Conservation (phyloP, 2,888 invertebrate genomes). For the Agrenia bidenticulata region DNA sequence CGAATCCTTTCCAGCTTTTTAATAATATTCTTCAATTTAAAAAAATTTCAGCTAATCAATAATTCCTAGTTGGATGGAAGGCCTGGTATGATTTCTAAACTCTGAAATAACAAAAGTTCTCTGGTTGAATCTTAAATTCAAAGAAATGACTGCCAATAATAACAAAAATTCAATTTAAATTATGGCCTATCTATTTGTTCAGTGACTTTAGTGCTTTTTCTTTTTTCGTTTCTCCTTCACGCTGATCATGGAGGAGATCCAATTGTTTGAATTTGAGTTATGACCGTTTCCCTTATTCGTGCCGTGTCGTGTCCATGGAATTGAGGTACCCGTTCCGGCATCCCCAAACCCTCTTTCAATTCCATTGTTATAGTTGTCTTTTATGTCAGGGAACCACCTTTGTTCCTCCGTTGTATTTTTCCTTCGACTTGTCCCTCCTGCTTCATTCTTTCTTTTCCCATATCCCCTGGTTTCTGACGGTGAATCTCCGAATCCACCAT, state of each 20-base stretch:
- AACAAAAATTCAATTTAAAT: not conserved
- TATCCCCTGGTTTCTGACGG: slow-evolving; percentile 15
- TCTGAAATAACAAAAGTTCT: too few relatives aligned
- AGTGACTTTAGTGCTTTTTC: slow-evolving; percentile 45
- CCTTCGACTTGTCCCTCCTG: not conserved
- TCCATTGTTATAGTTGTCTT: too few relatives aligned
- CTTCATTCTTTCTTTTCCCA: slow-evolving; percentile 3
- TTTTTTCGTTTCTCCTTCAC: slow-evolving; percentile 50
- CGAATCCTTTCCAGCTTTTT: too few relatives aligned
- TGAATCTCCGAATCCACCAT: slow-evolving; percentile 20
- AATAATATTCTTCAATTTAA: too few relatives aligned
- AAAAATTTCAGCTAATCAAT: too few relatives aligned
- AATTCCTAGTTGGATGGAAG: too few relatives aligned
- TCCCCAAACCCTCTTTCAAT: too few relatives aligned
- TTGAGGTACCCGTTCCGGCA: too few relatives aligned
- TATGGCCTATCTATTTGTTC: not conserved
- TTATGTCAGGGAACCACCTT: too few relatives aligned
- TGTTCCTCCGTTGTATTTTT: too few relatives aligned
- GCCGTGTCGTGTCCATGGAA: not conserved
- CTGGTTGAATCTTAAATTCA: too few relatives aligned
- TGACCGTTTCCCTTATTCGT: slow-evolving; percentile 7
- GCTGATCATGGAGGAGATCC: slow-evolving; percentile 42
- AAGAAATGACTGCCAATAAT: not conserved
- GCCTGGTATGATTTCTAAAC: too few relatives aligned
- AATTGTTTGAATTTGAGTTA: slow-evolving; percentile 26